A percentile compares a stretch with the other conserved stretches of the same genome.
These are phyloP conservation scores for Athalia cordata DNA, from an alignment of 2,888 invertebrate species.

Conservation along the genomic window DNA sequence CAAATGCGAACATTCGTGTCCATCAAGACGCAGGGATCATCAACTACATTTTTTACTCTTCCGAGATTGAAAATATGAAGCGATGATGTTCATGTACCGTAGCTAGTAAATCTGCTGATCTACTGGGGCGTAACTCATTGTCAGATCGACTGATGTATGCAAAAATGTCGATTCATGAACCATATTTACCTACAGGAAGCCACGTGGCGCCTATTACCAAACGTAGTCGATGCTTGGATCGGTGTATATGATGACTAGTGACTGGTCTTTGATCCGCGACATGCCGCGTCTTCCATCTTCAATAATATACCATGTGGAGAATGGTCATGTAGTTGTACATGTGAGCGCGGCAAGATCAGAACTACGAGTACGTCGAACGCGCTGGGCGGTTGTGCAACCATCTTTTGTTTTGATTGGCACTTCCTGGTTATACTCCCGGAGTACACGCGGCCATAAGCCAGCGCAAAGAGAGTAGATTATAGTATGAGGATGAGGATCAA, in stretches of 20 bases:
- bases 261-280: constrained; percentile 39
- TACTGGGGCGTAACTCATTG: not conserved
- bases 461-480: not conserved
- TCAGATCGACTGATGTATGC: constrained; percentile 34
- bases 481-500: constrained; percentile 18
- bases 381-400: constrained; percentile 40
- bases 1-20: not conserved
- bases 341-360: constrained; percentile 28
- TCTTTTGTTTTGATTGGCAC: constrained; percentile 43
- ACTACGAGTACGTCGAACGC: constrained; percentile 38
- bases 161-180: constrained; percentile 38
- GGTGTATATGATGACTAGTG: not conserved
- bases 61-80: not conserved
- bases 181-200: not conserved
- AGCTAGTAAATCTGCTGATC: not conserved
- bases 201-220: constrained; percentile 38
- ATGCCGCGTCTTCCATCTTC: constrained; percentile 30
- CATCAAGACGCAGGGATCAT: not conserved
- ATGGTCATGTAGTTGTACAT: not conserved
- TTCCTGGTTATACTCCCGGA: constrained; percentile 38
- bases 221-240: constrained; percentile 21
- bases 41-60: not conserved
- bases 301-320: too few species aligned
- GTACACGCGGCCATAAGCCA: constrained; percentile 22
- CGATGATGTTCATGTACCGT: not conserved